A percentile compares a stretch with the other conserved stretches of the same genome.
Conservation (phyloP, 2,888 invertebrate species). For the Fabriciana adippe region DNA sequence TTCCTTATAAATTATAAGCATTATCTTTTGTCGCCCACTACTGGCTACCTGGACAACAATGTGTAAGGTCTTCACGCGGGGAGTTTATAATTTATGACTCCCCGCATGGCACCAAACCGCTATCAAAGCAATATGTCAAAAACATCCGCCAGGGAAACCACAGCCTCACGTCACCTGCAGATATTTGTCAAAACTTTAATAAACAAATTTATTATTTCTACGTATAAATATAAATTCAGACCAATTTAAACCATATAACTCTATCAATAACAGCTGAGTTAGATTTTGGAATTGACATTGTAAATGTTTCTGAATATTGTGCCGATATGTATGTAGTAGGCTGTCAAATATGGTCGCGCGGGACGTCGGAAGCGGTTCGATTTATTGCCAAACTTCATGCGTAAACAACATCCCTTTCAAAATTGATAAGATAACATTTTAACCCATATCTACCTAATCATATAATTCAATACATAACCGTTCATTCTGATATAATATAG, state of each 20-base stretch:
- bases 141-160: constrained; percentile 72
- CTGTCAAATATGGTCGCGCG: constrained; percentile 65
- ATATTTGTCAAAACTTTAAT: constrained; percentile 78
- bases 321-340: constrained; percentile 70
- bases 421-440: constrained; percentile 18
- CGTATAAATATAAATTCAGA: constrained; percentile 34
- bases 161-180: constrained; percentile 73
- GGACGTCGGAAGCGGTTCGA: constrained; percentile 59
- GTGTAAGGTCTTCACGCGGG: constrained; percentile 37
- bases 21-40: constrained; percentile 31
- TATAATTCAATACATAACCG: background rate
- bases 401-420: constrained; percentile 20
- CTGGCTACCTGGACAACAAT: constrained; percentile 34
- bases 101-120: constrained; percentile 63
- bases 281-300: constrained; percentile 28
- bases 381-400: constrained; percentile 68
- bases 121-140: constrained; percentile 78
- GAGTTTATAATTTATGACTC: constrained; percentile 63
- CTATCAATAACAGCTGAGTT: constrained; percentile 9
- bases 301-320: constrained; percentile 58
- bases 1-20: constrained; percentile 24
- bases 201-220: constrained; percentile 49
- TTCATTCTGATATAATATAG: too few relatives aligned
- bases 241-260: constrained; percentile 46
- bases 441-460: background rate